phyloP scores from a whole-genome alignment of 2,113 vertebrate species.

The Rissa tridactyla region DNA sequence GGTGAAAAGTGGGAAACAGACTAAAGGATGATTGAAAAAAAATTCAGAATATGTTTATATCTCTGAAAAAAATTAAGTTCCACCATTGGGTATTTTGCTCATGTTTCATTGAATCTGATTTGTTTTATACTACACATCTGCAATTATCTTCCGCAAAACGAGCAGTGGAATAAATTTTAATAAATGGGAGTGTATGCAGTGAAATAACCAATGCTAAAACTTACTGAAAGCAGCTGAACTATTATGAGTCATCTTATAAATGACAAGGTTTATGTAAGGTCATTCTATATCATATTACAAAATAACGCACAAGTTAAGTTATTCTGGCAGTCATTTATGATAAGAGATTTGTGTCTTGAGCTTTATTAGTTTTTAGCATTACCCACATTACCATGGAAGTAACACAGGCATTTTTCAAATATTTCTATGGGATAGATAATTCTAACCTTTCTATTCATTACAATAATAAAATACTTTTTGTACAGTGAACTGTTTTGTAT shows the following conservation, averaged over 20 bases:
- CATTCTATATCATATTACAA: neutral
- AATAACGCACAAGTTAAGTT: neutral
- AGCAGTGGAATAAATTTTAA: neutral
- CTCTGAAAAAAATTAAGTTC: neutral
- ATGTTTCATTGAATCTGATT: neutral
- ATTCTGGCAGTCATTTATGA: neutral
- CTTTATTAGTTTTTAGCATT: neutral
- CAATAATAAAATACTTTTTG: neutral
- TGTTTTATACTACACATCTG: neutral
- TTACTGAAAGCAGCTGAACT: neutral
- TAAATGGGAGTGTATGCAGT: neutral
- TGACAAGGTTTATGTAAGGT: neutral
- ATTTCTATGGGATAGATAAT: neutral
- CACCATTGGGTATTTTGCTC: neutral
- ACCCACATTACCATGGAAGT: neutral
- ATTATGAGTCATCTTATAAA: neutral
- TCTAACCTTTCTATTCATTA: neutral
- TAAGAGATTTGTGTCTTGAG: neutral
- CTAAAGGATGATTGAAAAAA: neutral
- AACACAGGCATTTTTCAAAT: neutral
- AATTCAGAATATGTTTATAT: neutral
- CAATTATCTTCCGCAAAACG: neutral
- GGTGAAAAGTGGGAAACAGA: neutral
- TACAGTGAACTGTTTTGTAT: neutral
- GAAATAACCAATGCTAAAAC: neutral